These are phyloP conservation scores for Ambastaia sidthimunki DNA, from an alignment of 2,797 vertebrate species.

Conservation along the genomic window DNA sequence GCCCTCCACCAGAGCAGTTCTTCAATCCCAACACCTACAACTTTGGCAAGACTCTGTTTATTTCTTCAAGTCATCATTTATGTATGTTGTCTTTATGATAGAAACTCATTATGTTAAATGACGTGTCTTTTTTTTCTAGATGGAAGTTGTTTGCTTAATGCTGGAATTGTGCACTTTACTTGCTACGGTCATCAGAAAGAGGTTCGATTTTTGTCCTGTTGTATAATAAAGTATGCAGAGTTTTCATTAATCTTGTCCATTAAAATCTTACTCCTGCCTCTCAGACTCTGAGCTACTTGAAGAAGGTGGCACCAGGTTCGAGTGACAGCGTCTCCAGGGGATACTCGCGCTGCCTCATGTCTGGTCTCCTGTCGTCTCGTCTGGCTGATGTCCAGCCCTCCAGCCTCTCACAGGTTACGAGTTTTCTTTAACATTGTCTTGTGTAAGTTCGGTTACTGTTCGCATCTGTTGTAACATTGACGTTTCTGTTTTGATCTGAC, in stretches of 20 bases:
- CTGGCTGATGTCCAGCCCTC: constrained; percentile 85
- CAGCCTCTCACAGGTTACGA: constrained; percentile 79
- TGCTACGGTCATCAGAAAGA: constrained; percentile 95
- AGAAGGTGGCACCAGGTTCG: constrained; percentile 86
- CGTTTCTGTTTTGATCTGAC: constrained; percentile 5
- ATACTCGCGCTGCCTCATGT: constrained; percentile 91
- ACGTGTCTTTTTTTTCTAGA: constrained; percentile 74
- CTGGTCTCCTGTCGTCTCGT: constrained; percentile 90
- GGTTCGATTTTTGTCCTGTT: constrained; percentile 70
- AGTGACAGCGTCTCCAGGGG: constrained; percentile 85
- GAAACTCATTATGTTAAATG: background rate
- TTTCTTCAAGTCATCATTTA: background rate
- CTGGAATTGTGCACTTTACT: constrained; percentile 89
- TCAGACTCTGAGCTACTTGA: constrained; percentile 91
- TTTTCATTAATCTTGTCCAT: background rate
- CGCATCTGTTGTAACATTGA: background rate
- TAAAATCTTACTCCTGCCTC: constrained; percentile 51
- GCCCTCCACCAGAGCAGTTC: constrained; percentile 93
- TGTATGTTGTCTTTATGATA: background rate
- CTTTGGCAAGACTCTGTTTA: constrained; percentile 82
- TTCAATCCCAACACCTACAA: constrained; percentile 93
- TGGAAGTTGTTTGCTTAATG: constrained; percentile 88
- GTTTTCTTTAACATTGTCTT: background rate
- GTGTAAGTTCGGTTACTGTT: background rate
- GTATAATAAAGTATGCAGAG: background rate